These are phyloP conservation scores for Oplegnathus fasciatus DNA, from an alignment of 2,113 vertebrate species.

Conservation along the genomic window DNA sequence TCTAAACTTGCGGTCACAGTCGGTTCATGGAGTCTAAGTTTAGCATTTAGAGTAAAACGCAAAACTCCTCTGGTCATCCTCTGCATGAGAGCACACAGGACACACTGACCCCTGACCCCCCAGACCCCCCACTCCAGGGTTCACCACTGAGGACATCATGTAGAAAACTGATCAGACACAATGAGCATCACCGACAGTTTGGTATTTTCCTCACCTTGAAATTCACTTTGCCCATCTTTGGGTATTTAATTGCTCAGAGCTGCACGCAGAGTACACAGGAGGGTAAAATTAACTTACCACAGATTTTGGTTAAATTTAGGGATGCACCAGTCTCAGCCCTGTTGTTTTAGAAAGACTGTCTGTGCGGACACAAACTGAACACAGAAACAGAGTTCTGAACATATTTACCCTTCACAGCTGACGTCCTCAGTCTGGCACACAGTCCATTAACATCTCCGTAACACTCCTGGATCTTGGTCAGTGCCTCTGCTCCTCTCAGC, in stretches of 20 bases:
- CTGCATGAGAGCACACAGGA: background rate
- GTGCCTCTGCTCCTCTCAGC: slow-evolving; percentile 90
- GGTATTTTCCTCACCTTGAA: background rate
- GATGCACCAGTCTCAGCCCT: too few species aligned
- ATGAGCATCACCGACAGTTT: background rate
- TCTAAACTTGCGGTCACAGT: background rate
- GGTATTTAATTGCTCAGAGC: too few species aligned
- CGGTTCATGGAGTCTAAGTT: background rate
- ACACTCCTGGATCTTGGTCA: slow-evolving; percentile 90
- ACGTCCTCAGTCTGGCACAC: slow-evolving; percentile 94
- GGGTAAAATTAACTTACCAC: too few species aligned
- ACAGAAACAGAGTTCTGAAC: background rate
- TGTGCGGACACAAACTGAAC: background rate
- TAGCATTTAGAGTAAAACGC: background rate
- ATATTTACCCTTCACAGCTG: slow-evolving; percentile 91
- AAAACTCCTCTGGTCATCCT: background rate
- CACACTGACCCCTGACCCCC: background rate
- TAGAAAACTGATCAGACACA: background rate
- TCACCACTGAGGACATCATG: slow-evolving; percentile 3
- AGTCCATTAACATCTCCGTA: slow-evolving; percentile 93
- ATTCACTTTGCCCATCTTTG: background rate
- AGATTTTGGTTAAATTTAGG: too few species aligned
- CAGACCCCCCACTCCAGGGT: background rate
- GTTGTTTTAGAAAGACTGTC: background rate
- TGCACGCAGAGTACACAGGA: background rate